Evolutionary conservation across 1,140 invertebrate species (phyloP).

Genomic region (Pseudomyrmex cubaensis): DNA sequence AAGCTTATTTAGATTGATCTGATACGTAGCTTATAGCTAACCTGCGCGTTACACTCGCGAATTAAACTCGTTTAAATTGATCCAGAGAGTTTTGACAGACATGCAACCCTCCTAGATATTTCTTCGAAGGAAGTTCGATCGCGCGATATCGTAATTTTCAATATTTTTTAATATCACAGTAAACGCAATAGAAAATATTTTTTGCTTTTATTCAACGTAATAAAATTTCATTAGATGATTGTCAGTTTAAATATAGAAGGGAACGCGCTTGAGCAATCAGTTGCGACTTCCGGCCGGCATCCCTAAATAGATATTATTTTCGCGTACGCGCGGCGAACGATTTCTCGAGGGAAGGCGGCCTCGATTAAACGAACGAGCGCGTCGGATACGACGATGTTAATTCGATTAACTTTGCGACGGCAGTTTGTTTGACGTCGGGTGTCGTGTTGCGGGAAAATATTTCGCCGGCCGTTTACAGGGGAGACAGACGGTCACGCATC

Average conservation of each 20-base stretch:
- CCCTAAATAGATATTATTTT: constrained; percentile 35
- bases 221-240: constrained; percentile 8
- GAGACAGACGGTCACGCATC: constrained; percentile 6
- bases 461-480: constrained; percentile 56
- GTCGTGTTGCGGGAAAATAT: constrained; percentile 63
- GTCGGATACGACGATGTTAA: constrained; percentile 49
- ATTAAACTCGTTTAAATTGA: background rate
- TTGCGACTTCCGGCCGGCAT: background rate
- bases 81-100: background rate
- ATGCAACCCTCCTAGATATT: background rate
- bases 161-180: background rate
- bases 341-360: constrained; percentile 40
- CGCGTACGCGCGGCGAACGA: constrained; percentile 12
- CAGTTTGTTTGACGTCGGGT: constrained; percentile 60
- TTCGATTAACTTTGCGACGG: constrained; percentile 65
- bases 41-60: background rate
- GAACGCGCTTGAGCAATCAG: background rate
- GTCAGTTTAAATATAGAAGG: background rate
- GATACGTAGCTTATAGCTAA: too few relatives aligned
- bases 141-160: background rate
- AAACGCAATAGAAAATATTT: too few relatives aligned
- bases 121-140: background rate
- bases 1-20: constrained; percentile 19
- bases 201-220: background rate
- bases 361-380: constrained; percentile 46